Conservation (phyloP, 1,140 invertebrate species). For the Cherax quadricarinatus region DNA sequence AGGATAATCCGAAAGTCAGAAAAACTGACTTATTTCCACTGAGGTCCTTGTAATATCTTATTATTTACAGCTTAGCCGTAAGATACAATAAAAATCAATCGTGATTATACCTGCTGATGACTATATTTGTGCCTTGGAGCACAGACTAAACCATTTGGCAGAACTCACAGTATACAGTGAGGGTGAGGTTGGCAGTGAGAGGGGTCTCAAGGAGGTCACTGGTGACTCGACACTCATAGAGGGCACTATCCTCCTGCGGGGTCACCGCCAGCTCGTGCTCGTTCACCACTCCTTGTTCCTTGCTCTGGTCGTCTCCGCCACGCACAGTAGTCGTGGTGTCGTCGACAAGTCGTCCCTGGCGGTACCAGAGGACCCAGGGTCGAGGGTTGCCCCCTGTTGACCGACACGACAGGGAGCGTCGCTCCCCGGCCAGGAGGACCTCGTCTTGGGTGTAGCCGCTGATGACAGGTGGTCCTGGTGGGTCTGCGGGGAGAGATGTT, state of each 20-base stretch:
- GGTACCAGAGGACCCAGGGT: slow-evolving; percentile 95
- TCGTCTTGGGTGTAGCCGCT: slow-evolving; percentile 92
- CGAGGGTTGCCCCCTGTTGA: slow-evolving; percentile 97
- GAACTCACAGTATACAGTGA: slow-evolving; percentile 54
- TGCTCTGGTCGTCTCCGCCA: neutral
- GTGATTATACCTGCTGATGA: no score
- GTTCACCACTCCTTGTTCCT: slow-evolving; percentile 1
- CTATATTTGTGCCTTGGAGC: no score
- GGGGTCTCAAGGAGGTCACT: slow-evolving; percentile 27
- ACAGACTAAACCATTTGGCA: neutral
- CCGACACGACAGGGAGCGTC: slow-evolving; percentile 90
- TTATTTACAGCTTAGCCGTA: no score
- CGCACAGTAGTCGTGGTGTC: slow-evolving; percentile 75
- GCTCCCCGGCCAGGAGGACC: slow-evolving; percentile 90
- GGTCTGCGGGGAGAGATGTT: slow-evolving; percentile 82
- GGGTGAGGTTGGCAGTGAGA: slow-evolving; percentile 3
- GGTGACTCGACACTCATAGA: slow-evolving; percentile 17
- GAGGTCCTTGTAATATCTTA: no score
- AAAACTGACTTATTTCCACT: no score
- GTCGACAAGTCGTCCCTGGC: slow-evolving; percentile 89
- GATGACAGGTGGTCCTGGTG: slow-evolving; percentile 93
- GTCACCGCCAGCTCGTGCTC: slow-evolving; percentile 18
- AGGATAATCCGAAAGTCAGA: no score
- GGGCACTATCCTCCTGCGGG: slow-evolving; percentile 9
- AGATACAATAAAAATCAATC: no score